Evolutionary conservation across 2,797 vertebrate genomes (phyloP).

Genomic region (Myiothlypis coronata): DNA sequence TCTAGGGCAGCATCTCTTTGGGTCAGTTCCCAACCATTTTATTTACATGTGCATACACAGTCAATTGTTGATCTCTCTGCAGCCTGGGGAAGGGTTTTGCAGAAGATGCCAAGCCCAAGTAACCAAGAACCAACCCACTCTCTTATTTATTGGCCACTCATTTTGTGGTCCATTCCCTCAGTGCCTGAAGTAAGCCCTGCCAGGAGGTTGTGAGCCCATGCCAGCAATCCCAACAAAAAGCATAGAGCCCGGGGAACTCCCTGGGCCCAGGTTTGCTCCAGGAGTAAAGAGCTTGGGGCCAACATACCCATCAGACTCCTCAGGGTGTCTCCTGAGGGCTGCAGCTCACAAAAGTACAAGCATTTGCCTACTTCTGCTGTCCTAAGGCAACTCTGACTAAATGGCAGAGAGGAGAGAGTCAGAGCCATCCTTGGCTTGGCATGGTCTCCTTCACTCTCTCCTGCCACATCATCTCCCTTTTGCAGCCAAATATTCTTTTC

Average conservation of each 20-base stretch:
- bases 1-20: neutral
- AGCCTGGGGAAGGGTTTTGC: neutral
- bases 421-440: neutral
- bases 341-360: neutral
- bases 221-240: neutral
- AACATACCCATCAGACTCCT: neutral
- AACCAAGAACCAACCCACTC: neutral
- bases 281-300: neutral
- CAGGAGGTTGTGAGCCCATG: neutral
- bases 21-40: neutral
- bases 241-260: neutral
- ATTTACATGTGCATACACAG: neutral
- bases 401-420: neutral
- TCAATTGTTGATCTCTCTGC: neutral
- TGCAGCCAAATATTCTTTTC: neutral
- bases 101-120: neutral
- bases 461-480: neutral
- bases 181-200: neutral
- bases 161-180: neutral
- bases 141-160: neutral
- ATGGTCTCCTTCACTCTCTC: neutral
- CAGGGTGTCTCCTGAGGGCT: neutral
- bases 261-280: neutral
- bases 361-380: neutral
- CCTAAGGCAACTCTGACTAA: neutral